Evolutionary conservation across 1,140 invertebrate genomes (phyloP).

Genomic region (Leucophenga varia): DNA sequence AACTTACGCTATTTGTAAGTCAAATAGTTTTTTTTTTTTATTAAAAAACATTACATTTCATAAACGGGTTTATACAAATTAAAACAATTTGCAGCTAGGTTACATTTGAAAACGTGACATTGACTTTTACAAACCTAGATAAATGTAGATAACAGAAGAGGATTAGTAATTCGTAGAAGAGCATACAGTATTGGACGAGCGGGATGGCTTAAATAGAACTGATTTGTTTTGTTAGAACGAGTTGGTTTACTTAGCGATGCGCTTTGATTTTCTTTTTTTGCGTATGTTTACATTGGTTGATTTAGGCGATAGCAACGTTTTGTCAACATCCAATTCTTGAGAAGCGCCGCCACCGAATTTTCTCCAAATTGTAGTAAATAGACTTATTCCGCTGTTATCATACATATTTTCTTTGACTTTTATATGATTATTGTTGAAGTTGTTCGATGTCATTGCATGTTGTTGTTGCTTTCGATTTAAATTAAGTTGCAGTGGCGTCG

Average conservation of each 20-base stretch:
- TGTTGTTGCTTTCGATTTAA: slow-evolving; percentile 22
- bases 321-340: slow-evolving; percentile 3
- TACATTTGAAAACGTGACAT: no score
- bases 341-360: slow-evolving; percentile 20
- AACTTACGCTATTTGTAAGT: no score
- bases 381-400: slow-evolving; percentile 11
- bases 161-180: no score
- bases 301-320: no score
- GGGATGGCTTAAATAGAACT: no score
- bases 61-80: no score
- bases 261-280: slow-evolving; percentile 46
- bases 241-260: slow-evolving; percentile 22
- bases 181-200: no score
- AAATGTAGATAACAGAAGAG: no score
- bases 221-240: slow-evolving; percentile 2
- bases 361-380: slow-evolving; percentile 32
- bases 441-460: slow-evolving; percentile 20
- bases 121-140: no score
- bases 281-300: slow-evolving; percentile 26
- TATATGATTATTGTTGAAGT: slow-evolving; percentile 20
- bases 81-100: no score
- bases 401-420: slow-evolving; percentile 11
- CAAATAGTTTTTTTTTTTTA: no score
- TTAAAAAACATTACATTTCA: no score
- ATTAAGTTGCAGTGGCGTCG: slow-evolving; percentile 19